Percentiles rank a stretch among this genome's conserved stretches.
phyloP scores from a whole-genome alignment of 2,888 invertebrate species.

The Cryptophagus acutangulus region DNA sequence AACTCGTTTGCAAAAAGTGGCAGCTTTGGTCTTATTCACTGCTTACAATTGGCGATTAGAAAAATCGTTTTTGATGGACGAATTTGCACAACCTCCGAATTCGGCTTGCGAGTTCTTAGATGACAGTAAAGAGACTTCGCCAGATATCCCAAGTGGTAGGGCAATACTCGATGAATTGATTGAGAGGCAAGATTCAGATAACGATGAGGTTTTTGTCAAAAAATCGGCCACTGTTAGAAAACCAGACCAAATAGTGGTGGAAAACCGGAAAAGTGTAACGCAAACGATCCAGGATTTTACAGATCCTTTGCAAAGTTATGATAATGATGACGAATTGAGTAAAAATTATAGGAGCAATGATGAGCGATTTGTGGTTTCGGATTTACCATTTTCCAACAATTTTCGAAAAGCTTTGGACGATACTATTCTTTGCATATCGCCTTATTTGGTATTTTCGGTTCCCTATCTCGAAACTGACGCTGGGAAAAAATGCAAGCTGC shows the following conservation, averaged over 20 bases:
- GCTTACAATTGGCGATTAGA: constrained; percentile 91
- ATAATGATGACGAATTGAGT: too few species aligned
- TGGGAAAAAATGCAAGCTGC: constrained; percentile 69
- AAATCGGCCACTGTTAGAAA: constrained; percentile 15
- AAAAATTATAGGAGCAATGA: too few species aligned
- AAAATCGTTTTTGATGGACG: constrained; percentile 82
- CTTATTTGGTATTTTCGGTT: constrained; percentile 75
- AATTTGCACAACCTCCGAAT: constrained; percentile 72
- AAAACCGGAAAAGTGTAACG: too few species aligned
- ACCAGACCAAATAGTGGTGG: constrained; percentile 38
- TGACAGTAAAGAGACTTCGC: constrained; percentile 45
- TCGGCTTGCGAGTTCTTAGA: constrained; percentile 49
- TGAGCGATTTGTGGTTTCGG: constrained; percentile 48
- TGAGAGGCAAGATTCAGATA: not conserved
- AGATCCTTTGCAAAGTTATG: constrained; percentile 72
- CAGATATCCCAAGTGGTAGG: too few species aligned
- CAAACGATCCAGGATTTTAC: constrained; percentile 73
- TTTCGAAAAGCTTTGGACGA: constrained; percentile 70
- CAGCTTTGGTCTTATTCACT: constrained; percentile 74
- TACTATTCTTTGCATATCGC: constrained; percentile 76
- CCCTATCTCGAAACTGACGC: constrained; percentile 85
- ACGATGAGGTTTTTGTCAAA: constrained; percentile 16
- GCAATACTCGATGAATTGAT: too few species aligned
- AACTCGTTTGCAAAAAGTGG: constrained; percentile 75
- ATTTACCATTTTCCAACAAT: constrained; percentile 60